Evolutionary conservation across 1,140 invertebrate species (phyloP).

Genomic region (Panagrolaimus sp.): DNA sequence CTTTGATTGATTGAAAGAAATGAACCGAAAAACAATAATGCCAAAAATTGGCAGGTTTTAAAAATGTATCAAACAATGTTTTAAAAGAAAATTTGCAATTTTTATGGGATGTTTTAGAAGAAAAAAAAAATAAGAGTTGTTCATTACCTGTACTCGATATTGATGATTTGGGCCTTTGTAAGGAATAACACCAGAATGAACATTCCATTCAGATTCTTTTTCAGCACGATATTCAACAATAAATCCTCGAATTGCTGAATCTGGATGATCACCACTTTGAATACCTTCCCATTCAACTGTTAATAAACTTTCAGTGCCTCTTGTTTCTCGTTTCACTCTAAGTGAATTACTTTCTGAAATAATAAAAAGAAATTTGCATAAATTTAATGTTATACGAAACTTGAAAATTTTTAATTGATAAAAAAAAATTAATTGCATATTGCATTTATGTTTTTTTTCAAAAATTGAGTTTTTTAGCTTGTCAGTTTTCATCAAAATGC

Average conservation of each 20-base stretch:
- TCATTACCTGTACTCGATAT: slow-evolving; percentile 54
- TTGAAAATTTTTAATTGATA: neutral
- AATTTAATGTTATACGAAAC: slow-evolving; percentile 8
- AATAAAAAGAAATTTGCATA: too few relatives aligned
- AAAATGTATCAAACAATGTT: too few relatives aligned
- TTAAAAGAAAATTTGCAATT: too few relatives aligned
- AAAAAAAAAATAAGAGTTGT: neutral
- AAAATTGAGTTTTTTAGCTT: too few relatives aligned
- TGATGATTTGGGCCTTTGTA: slow-evolving; percentile 58
- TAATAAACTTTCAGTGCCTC: slow-evolving; percentile 48
- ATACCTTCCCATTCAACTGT: slow-evolving; percentile 58
- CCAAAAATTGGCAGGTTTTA: too few relatives aligned
- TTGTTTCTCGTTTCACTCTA: slow-evolving; percentile 30
- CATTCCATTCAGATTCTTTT: slow-evolving; percentile 53
- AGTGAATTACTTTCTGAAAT: neutral
- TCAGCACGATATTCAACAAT: slow-evolving; percentile 57
- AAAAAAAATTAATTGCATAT: too few relatives aligned
- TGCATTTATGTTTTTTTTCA: too few relatives aligned
- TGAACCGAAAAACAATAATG: too few relatives aligned
- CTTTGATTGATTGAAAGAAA: too few relatives aligned
- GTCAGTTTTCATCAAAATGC: too few relatives aligned
- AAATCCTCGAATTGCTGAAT: slow-evolving; percentile 53
- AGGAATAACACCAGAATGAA: slow-evolving; percentile 53
- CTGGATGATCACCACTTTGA: slow-evolving; percentile 57
- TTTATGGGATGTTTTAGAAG: too few relatives aligned